Evolutionary conservation across 1,140 invertebrate genomes (phyloP).

Genomic region (Mamestra configurata): DNA sequence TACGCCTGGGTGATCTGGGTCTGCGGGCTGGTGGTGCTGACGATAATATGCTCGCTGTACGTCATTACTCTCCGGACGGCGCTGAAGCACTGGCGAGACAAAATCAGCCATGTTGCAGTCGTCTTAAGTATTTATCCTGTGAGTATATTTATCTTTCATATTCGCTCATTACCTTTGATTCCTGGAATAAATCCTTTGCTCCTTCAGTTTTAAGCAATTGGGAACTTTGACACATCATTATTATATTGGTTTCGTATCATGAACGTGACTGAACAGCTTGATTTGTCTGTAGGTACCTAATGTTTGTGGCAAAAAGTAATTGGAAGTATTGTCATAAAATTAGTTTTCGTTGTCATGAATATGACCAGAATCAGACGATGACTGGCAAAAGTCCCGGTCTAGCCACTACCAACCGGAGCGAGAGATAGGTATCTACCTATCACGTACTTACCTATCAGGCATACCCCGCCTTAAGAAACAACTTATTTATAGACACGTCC

Average conservation of each 20-base stretch:
- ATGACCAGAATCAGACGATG: neutral
- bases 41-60: conserved; percentile 86
- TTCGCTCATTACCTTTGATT: neutral
- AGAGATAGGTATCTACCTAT: too few species aligned
- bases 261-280: too few species aligned
- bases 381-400: neutral
- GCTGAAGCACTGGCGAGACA: conserved; percentile 85
- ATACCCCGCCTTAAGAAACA: too few species aligned
- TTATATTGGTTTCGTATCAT: too few species aligned
- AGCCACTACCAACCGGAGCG: neutral
- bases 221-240: too few species aligned
- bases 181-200: neutral
- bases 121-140: conserved; percentile 90
- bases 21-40: conserved; percentile 83
- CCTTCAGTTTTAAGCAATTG: too few species aligned
- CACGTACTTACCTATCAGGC: too few species aligned
- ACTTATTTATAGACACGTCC: too few species aligned
- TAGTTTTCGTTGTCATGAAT: neutral
- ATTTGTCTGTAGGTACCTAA: neutral
- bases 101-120: conserved; percentile 86
- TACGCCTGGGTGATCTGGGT: conserved; percentile 88
- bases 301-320: neutral
- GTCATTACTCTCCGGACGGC: conserved; percentile 87
- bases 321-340: neutral
- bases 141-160: conserved; percentile 75